Conservation (phyloP, 2,797 vertebrate species). For the Catharus ustulatus region DNA sequence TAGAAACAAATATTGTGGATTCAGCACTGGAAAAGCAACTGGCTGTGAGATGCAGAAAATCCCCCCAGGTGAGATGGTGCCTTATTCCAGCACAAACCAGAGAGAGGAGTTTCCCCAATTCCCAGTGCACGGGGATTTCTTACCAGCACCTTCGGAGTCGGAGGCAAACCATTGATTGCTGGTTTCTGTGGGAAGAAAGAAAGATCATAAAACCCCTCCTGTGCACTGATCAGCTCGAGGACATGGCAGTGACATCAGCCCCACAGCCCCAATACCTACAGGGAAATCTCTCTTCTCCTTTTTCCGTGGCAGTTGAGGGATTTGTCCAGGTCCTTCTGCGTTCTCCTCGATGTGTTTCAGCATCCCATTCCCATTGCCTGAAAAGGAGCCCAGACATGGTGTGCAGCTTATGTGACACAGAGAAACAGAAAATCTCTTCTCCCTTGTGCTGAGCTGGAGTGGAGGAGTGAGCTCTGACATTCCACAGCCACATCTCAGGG, state of each 20-base stretch:
- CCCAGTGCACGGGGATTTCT: slow-evolving; percentile 62
- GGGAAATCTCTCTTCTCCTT: slow-evolving; percentile 94
- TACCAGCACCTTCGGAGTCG: slow-evolving; percentile 98
- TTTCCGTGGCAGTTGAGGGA: slow-evolving; percentile 83
- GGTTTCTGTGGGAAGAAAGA: slow-evolving; percentile 83
- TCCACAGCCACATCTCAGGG: not conserved
- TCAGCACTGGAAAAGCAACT: not conserved
- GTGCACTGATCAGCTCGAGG: not conserved
- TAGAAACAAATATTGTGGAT: not conserved
- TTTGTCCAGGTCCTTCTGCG: slow-evolving; percentile 76
- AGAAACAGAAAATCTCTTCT: not conserved
- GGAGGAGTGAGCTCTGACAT: not conserved
- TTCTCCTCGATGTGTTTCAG: slow-evolving; percentile 81
- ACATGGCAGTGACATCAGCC: not conserved
- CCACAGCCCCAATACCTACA: slow-evolving; percentile 75
- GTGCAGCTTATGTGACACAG: not conserved
- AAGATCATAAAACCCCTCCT: not conserved
- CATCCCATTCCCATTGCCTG: slow-evolving; percentile 87
- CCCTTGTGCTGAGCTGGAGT: not conserved
- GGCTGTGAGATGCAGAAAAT: not conserved
- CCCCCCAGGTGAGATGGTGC: not conserved
- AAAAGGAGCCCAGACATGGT: not conserved
- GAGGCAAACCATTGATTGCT: slow-evolving; percentile 94
- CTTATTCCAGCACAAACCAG: not conserved
- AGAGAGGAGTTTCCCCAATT: not conserved